Base-by-base conservation (phyloP, 2,113 vertebrate species). In the Ia io region DNA sequence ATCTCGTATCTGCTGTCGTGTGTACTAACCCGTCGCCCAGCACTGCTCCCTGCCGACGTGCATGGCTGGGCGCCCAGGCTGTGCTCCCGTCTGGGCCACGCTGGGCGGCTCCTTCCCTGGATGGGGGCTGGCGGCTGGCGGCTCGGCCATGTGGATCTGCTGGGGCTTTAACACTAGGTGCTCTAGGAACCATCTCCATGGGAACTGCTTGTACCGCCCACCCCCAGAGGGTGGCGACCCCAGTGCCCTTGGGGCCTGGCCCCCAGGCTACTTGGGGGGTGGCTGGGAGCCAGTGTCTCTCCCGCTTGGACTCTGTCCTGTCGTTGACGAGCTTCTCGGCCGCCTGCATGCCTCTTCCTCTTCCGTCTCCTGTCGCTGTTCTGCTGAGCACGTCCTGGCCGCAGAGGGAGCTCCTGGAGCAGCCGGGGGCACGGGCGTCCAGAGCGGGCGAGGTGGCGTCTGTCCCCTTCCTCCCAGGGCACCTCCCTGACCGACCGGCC, bases 51-150 rank as follows among this genome's bases (percentile, higher is more conserved):
- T 40, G 84, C 77, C 83, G 6, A 49, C 20, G 83, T 49, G 96
- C 96, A 94, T 97, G 97, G 96, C 95, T 84, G 90, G 95, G 69
- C 9, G 2, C 84, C 65, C 49, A 18, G 32, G 73, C 94, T 17
- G 16, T 5, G 77, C 84, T 71, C 78, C 73, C 69, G 74, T 67
- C 35, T 0, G 85, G 49, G 4, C 13, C 2, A 28, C 18, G 6
- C 70, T 69, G 35, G 25, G 83, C 4, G 11, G 79, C 61, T 37
- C 80, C 90, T 85, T n/a, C 44, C 51, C 17, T 8, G 53, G 28
- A 30, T 5, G 44, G 42, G 88, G 89, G 79, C 93, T 82, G 70
- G 90, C 47, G n/a, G 79, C 94, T 28, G 42, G 80, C 63, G 32
- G 51, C 42, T 9, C 2, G 13, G 44, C 84, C 4, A 20, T 22